Evolutionary conservation across 2,888 invertebrate genomes (phyloP).

Genomic region (Empis livida): DNA sequence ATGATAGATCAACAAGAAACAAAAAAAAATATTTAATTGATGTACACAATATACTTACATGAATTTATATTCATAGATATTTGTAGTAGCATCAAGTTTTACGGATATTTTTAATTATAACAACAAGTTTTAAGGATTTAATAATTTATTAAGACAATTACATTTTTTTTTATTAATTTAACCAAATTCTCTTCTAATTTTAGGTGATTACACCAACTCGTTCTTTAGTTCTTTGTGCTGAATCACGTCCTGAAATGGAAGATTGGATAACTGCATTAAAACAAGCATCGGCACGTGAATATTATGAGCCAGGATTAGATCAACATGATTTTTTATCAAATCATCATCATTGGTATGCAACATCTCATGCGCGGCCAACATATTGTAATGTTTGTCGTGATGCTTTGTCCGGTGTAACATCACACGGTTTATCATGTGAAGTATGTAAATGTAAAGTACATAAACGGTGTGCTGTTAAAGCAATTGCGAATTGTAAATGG

Average conservation of each 20-base stretch:
- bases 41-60: no score
- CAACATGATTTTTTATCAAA: conserved; percentile 54
- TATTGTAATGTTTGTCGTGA: conserved; percentile 96
- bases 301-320: conserved; percentile 43
- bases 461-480: conserved; percentile 85
- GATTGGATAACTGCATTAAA: conserved; percentile 78
- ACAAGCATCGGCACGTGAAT: conserved; percentile 44
- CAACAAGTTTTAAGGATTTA: no score
- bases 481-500: conserved; percentile 95
- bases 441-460: conserved; percentile 97
- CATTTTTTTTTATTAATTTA: no score
- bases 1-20: no score
- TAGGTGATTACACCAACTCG: conserved; percentile 66
- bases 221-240: conserved; percentile 65
- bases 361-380: conserved; percentile 87
- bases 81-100: no score
- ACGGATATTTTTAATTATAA: no score
- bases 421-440: conserved; percentile 92
- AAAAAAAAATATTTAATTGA: no score
- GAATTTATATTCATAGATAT: no score
- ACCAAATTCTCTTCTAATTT: conserved; percentile 8
- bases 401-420: conserved; percentile 83
- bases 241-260: conserved; percentile 79
- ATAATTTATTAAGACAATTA: no score
- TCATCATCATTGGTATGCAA: conserved; percentile 74